Evolutionary conservation across 1,140 invertebrate species (phyloP).

Genomic region (Meloidogyne exigua): DNA sequence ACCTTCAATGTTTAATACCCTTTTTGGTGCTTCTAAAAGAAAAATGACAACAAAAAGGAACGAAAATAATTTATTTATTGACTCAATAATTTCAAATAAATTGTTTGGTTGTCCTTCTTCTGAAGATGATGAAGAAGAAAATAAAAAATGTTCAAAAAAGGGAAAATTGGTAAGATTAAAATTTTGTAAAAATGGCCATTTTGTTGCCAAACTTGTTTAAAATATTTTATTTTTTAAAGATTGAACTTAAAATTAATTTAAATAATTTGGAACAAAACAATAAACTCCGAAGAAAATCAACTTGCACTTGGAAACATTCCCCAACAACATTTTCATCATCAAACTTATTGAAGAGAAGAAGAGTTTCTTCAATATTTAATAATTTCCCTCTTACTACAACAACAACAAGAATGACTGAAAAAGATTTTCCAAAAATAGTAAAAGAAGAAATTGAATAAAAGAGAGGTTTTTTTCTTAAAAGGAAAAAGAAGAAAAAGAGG

Average conservation of each 20-base stretch:
- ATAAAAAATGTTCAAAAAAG: neutral
- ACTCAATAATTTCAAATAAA: conserved; percentile 15
- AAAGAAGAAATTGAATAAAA: too few species aligned
- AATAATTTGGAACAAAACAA: neutral
- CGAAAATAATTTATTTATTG: conserved; percentile 1
- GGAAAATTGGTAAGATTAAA: conserved; percentile 1
- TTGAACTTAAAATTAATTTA: conserved; percentile 34
- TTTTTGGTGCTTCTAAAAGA: neutral
- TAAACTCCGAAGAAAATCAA: neutral
- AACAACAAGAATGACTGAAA: too few species aligned
- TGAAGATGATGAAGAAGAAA: conserved; percentile 11
- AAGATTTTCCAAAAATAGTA: too few species aligned
- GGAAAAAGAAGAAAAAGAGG: too few species aligned
- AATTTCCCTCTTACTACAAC: too few species aligned
- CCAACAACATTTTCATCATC: too few species aligned
- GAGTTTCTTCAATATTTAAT: too few species aligned
- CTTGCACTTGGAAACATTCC: too few species aligned
- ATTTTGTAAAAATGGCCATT: neutral
- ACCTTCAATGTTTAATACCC: neutral
- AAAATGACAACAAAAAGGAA: neutral
- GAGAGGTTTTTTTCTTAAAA: too few species aligned
- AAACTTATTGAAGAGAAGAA: too few species aligned
- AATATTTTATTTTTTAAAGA: conserved; percentile 5
- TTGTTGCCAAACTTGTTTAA: neutral
- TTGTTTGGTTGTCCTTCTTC: conserved; percentile 7